Percentiles rank a stretch among this genome's conserved stretches.
These are phyloP conservation scores for Ips typographus DNA, from an alignment of 1,140 invertebrate genomes.

Conservation along the genomic window DNA sequence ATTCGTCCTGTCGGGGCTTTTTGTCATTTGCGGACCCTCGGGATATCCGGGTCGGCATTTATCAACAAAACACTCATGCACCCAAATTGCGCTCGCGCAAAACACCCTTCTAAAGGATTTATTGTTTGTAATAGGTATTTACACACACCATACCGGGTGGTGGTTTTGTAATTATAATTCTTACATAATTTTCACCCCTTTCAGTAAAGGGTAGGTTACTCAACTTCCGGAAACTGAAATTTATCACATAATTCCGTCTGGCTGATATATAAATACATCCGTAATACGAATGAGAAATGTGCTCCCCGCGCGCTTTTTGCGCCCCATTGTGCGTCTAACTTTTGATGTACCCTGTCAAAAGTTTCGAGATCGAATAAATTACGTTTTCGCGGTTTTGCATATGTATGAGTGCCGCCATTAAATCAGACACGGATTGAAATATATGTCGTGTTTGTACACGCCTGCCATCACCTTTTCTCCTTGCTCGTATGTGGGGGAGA, in stretches of 20 bases:
- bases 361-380: background rate
- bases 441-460: background rate
- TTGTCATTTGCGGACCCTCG: conserved; percentile 1
- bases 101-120: too few species aligned
- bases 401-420: background rate
- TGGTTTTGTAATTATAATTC: too few species aligned
- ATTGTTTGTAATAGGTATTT: too few species aligned
- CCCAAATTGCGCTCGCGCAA: too few species aligned
- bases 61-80: background rate
- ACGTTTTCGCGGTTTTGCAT: background rate
- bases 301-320: background rate
- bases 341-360: conserved; percentile 3
- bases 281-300: background rate
- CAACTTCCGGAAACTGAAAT: background rate
- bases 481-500: background rate
- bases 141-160: too few species aligned
- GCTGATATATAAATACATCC: background rate
- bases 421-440: conserved; percentile 1
- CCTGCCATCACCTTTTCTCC: background rate
- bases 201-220: too few species aligned
- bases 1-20: background rate
- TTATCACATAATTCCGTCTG: background rate
- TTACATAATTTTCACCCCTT: too few species aligned
- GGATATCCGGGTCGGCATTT: conserved; percentile 1
- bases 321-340: conserved; percentile 2